phyloP scores from a whole-genome alignment of 2,113 vertebrate genomes.

The Conger conger region DNA sequence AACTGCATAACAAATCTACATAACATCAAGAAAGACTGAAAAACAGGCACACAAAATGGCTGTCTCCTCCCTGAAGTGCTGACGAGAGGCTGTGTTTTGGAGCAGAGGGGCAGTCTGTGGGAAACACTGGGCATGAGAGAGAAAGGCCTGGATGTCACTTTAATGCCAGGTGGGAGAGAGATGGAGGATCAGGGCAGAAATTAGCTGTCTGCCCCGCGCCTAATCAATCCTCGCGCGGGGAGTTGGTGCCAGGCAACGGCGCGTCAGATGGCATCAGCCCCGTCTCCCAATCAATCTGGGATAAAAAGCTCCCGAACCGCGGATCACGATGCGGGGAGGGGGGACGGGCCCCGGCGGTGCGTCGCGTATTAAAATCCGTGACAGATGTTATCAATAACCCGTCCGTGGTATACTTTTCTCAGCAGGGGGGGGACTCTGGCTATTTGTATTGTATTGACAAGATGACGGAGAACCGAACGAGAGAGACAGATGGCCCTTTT shows the following conservation, averaged over 20 bases:
- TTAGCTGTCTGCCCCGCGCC: conserved; percentile 14
- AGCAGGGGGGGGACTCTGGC: conserved; percentile 7
- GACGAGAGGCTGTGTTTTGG: background rate
- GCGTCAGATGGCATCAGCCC: conserved; percentile 25
- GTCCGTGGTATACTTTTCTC: conserved; percentile 2
- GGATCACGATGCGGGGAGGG: background rate
- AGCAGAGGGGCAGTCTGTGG: background rate
- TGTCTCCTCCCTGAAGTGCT: background rate
- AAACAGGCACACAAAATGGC: background rate
- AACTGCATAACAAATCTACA: conserved; percentile 25
- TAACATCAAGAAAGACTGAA: conserved; percentile 8
- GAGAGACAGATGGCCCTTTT: conserved; percentile 17
- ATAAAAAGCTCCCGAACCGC: conserved; percentile 17
- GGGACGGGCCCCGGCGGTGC: conserved; percentile 25
- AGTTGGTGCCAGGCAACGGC: conserved; percentile 2
- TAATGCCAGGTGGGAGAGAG: conserved; percentile 50
- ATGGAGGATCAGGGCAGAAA: conserved; percentile 27
- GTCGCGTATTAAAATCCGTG: conserved; percentile 39
- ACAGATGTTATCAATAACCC: conserved; percentile 43
- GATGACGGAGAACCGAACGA: conserved; percentile 20
- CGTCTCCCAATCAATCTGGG: conserved; percentile 31
- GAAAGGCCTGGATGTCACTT: conserved; percentile 55
- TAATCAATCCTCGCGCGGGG: conserved; percentile 21
- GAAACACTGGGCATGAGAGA: conserved; percentile 34
- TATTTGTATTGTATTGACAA: conserved; percentile 34